Conservation (phyloP, 1,140 invertebrate species). For the Nymphalis io region DNA sequence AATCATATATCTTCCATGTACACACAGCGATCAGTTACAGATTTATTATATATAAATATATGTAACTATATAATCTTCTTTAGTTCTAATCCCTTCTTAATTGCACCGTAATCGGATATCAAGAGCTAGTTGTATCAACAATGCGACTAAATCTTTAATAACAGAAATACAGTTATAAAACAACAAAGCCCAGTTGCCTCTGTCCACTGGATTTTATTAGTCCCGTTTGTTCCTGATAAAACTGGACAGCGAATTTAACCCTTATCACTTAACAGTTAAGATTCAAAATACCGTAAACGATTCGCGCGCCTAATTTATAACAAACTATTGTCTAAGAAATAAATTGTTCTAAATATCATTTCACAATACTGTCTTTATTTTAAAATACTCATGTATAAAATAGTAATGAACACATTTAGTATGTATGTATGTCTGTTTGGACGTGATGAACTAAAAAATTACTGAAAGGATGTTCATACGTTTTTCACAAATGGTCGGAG, state of each 20-base stretch:
- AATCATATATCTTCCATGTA: too few relatives aligned
- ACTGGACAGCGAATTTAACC: not conserved
- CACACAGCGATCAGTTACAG: too few relatives aligned
- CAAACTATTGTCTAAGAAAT: not conserved
- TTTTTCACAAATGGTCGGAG: too few relatives aligned
- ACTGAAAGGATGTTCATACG: too few relatives aligned
- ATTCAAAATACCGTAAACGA: not conserved
- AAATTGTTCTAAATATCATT: conserved; percentile 5
- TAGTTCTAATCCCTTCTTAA: too few relatives aligned
- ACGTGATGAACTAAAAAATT: too few relatives aligned
- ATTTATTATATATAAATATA: too few relatives aligned
- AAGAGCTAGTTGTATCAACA: not conserved
- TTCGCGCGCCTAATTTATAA: not conserved
- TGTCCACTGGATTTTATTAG: conserved; percentile 28
- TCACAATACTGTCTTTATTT: not conserved
- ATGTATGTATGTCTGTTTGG: too few relatives aligned
- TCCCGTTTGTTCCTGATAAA: conserved; percentile 28
- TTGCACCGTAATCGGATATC: not conserved
- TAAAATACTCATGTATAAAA: too few relatives aligned
- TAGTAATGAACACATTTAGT: too few relatives aligned
- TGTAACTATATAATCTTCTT: too few relatives aligned
- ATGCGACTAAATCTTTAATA: not conserved
- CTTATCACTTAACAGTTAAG: not conserved
- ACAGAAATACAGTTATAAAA: conserved; percentile 21
- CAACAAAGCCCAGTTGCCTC: conserved; percentile 21